A percentile compares a stretch with the other conserved stretches of the same genome.
Conservation (phyloP, 23 tunicate species). For the Trididemnum nubilum region DNA sequence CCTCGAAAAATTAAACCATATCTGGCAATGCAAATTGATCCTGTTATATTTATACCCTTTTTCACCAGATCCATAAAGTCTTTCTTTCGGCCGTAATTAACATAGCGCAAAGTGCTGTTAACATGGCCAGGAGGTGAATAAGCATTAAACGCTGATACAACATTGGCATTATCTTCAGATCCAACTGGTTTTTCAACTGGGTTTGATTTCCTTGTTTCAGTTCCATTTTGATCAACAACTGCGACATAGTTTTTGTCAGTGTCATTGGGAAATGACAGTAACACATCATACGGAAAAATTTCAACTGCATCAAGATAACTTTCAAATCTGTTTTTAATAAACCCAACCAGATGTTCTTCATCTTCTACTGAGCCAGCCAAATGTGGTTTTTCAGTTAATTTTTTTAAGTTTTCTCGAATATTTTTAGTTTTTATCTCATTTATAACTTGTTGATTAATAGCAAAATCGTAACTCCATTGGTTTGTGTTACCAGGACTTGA, state of each 20-base stretch:
- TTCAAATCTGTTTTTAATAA: constrained; percentile 44
- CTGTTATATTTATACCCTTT: constrained; percentile 37
- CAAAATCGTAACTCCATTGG: not conserved
- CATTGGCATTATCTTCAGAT: constrained; percentile 44
- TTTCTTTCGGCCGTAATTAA: constrained; percentile 78
- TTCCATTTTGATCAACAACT: constrained; percentile 48
- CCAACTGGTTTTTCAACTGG: constrained; percentile 44
- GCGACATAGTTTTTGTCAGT: constrained; percentile 70
- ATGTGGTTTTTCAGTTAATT: constrained; percentile 58
- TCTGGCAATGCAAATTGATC: constrained; percentile 76
- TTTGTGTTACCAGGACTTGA: not conserved
- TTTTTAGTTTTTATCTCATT: constrained; percentile 52
- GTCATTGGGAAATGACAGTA: constrained; percentile 71
- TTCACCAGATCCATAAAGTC: constrained; percentile 65
- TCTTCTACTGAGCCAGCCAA: constrained; percentile 72
- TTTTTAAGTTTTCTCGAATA: constrained; percentile 45
- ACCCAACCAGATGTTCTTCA: constrained; percentile 56
- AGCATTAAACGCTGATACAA: constrained; percentile 60
- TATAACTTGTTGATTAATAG: constrained; percentile 9
- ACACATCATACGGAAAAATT: constrained; percentile 66
- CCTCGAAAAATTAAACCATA: constrained; percentile 88
- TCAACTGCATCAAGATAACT: constrained; percentile 66
- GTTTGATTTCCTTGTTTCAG: constrained; percentile 39
- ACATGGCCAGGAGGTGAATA: constrained; percentile 69
- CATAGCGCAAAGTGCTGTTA: constrained; percentile 74